These are phyloP conservation scores for Clivina fossor DNA, from an alignment of 2,888 invertebrate species.

Conservation along the genomic window DNA sequence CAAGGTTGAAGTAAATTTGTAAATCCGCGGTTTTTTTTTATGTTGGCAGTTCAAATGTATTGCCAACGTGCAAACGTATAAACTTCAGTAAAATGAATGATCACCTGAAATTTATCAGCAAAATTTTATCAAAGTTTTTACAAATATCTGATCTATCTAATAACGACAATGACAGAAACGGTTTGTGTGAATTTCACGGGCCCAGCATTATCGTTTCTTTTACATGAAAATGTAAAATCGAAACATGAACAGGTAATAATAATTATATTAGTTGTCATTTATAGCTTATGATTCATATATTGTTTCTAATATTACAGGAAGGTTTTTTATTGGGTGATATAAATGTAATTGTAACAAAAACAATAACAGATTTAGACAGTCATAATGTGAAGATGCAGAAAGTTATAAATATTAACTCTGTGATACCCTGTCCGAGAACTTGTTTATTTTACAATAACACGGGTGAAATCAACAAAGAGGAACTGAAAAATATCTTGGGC, in stretches of 20 bases:
- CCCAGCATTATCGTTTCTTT: slow-evolving; percentile 66
- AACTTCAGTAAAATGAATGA: slow-evolving; percentile 18
- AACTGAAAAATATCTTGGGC: slow-evolving; percentile 57
- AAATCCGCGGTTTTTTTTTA: too few relatives aligned
- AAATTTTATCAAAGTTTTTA: slow-evolving; percentile 1
- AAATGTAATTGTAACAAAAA: slow-evolving; percentile 59
- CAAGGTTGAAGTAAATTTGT: too few relatives aligned
- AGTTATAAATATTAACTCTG: slow-evolving; percentile 63
- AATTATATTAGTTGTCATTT: slow-evolving; percentile 8
- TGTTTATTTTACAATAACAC: slow-evolving; percentile 61
- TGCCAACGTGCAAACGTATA: slow-evolving; percentile 17
- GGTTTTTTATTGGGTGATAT: slow-evolving; percentile 36
- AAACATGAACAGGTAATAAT: slow-evolving; percentile 65
- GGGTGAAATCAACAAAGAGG: slow-evolving; percentile 61
- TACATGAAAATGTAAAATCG: slow-evolving; percentile 67
- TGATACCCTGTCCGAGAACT: slow-evolving; percentile 61
- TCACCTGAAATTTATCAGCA: slow-evolving; percentile 15
- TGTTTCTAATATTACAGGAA: slow-evolving; percentile 50
- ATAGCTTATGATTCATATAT: neutral
- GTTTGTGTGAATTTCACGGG: slow-evolving; percentile 53
- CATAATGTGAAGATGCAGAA: slow-evolving; percentile 63
- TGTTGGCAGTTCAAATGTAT: too few relatives aligned
- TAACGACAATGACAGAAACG: slow-evolving; percentile 44
- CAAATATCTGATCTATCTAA: slow-evolving; percentile 1
- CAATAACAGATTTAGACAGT: slow-evolving; percentile 69